Evolutionary conservation across 2,113 vertebrate genomes (phyloP).

Genomic region (Ursus arctos): DNA sequence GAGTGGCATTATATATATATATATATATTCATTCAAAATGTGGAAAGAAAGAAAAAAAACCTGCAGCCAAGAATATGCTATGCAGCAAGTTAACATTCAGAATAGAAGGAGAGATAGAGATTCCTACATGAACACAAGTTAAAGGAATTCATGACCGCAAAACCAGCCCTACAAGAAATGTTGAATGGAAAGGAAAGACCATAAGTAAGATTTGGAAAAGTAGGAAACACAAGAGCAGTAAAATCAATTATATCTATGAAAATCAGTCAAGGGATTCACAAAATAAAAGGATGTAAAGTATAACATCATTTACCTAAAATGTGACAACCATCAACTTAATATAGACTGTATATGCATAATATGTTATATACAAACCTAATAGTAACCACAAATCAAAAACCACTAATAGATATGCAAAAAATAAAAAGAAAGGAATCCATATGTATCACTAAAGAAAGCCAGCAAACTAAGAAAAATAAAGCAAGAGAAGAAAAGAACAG

Average conservation of each 20-base stretch:
- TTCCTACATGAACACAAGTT: not conserved
- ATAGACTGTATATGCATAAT: not conserved
- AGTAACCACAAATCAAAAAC: not conserved
- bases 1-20: not conserved
- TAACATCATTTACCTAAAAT: not conserved
- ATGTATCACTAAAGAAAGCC: not conserved
- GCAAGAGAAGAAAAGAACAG: not conserved
- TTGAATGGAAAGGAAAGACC: not conserved
- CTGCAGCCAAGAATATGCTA: not conserved
- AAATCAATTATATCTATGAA: not conserved
- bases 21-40: not conserved
- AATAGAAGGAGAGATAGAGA: not conserved
- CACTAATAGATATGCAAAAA: not conserved
- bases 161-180: not conserved
- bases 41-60: not conserved
- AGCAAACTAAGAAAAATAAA: not conserved
- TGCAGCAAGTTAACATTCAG: not conserved
- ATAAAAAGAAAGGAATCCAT: not conserved
- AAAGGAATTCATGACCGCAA: not conserved
- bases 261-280: not conserved
- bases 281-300: not conserved
- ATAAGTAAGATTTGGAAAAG: not conserved
- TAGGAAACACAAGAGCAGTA: not conserved
- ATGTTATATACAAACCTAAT: not conserved
- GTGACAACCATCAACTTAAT: not conserved